Base-by-base conservation (phyloP, 1,140 invertebrate species). In the Eubasilissa regina region DNA sequence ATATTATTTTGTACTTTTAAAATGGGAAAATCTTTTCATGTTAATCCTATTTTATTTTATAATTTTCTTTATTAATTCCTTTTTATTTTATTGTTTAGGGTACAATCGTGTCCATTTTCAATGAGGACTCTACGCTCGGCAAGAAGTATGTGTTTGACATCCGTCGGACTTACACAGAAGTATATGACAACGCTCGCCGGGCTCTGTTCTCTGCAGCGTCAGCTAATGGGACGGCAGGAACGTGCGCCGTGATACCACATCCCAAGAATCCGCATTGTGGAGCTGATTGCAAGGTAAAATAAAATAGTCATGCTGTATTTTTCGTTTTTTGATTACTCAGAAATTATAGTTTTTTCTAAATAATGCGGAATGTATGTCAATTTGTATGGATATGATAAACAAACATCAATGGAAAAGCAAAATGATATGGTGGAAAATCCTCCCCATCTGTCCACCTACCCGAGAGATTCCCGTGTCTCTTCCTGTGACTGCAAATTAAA, bases 141-240 rank as follows among this genome's bases (percentile, higher is more conserved):
- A 95, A 96, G 82, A 94, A 95, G 53, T 97, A 96, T 87, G 94
- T 97, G 43, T 97, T 97, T 87, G 95, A 97, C 86, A 96, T 97
- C 80, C 90, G 94, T 43, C 91, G 95, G 84, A 97, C 95, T 35
- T 96, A 95, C 83, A 91, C 95, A 66, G 95, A 97, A 89, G 95
- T 96, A 17, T 95, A 96, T 86, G 95, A 97, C 87, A 94, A 95
- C 86, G 95, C 95, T 0, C 88, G 95, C 1, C 90, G 95, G 74
- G 93, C 92, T 8, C 87, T 96, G 79, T 92, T 94, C 79, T 86
- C 85, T 7, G 84, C 83, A 9, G 83, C 83, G 60, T n/a, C 70
- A 6, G n/a, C 21, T 12, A 53, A 53, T 44, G 56, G 58, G 8
- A 44, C 77, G 8, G 64, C 77, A 9, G 64, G 48, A n/a, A 58